Evolutionary conservation across 2,888 invertebrate genomes (phyloP).

Genomic region (Laothoe populi): DNA sequence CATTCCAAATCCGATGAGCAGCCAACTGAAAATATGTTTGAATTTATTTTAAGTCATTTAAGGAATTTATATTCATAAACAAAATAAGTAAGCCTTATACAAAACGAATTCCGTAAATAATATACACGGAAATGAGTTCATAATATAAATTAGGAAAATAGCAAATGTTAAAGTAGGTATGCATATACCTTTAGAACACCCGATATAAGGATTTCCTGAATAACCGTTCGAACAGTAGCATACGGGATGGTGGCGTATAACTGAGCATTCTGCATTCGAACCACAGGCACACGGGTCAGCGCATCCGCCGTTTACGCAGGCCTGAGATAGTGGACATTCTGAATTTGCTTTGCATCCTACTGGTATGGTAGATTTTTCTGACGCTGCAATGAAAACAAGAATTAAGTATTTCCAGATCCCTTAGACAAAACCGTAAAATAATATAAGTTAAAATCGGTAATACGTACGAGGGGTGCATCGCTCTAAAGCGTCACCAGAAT

Average conservation of each 20-base stretch:
- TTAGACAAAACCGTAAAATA: neutral
- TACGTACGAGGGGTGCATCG: conserved; percentile 93
- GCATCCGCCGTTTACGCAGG: conserved; percentile 92
- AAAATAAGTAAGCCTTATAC: too few relatives aligned
- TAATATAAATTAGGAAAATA: too few relatives aligned
- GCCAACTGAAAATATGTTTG: conserved; percentile 85
- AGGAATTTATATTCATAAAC: neutral
- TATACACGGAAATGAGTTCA: too few relatives aligned
- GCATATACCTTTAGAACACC: conserved; percentile 88
- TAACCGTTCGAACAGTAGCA: conserved; percentile 93
- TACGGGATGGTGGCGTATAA: conserved; percentile 93
- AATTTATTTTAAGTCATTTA: neutral
- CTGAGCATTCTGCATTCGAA: conserved; percentile 91
- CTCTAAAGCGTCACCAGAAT: conserved; percentile 88
- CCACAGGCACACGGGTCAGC: conserved; percentile 95
- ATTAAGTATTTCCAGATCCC: neutral
- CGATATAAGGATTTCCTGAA: conserved; percentile 93
- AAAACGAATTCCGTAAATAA: too few relatives aligned
- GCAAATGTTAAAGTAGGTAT: too few relatives aligned
- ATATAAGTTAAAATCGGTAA: neutral
- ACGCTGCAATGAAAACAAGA: conserved; percentile 71
- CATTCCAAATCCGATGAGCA: conserved; percentile 94
- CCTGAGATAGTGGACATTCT: conserved; percentile 92
- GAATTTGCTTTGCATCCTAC: conserved; percentile 90
- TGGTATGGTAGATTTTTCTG: conserved; percentile 80